Percentiles rank a stretch among this genome's conserved stretches.
Conservation (phyloP, 2,888 invertebrate species). For the Patella ulyssiponensis region DNA sequence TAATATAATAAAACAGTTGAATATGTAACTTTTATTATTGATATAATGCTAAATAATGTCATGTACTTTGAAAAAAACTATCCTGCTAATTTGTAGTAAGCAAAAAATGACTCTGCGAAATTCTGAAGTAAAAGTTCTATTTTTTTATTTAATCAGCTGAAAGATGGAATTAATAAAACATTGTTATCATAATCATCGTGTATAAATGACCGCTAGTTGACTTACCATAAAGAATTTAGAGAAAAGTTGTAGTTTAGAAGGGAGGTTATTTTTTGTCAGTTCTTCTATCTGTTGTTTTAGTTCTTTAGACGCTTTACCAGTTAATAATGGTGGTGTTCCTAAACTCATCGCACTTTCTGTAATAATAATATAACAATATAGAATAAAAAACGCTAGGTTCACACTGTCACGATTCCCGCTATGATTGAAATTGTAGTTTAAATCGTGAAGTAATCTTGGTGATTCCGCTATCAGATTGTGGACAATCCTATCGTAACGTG, state of each 20-base stretch:
- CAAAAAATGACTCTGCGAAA: too few species aligned
- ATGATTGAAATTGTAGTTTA: neutral
- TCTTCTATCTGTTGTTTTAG: conserved; percentile 52
- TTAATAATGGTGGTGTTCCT: conserved; percentile 54
- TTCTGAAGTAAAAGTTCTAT: too few species aligned
- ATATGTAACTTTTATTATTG: neutral
- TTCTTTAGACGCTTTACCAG: conserved; percentile 59
- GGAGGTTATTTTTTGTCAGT: conserved; percentile 37
- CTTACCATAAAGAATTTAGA: conserved; percentile 67
- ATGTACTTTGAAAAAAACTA: neutral
- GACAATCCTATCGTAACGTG: too few species aligned
- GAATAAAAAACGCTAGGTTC: too few species aligned
- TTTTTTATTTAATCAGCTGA: too few species aligned
- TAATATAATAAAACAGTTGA: neutral
- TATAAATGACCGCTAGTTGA: neutral
- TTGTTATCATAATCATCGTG: neutral
- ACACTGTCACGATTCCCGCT: neutral
- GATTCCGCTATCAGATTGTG: too few species aligned
- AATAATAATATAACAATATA: neutral
- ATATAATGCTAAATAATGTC: neutral
- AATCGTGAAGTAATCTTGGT: too few species aligned
- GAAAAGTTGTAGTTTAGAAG: conserved; percentile 49
- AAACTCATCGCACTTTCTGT: conserved; percentile 57
- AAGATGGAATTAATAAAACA: too few species aligned
- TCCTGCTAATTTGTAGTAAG: too few species aligned